Conservation (phyloP, 2,888 invertebrate species). For the Meiosimyza decipiens region DNA sequence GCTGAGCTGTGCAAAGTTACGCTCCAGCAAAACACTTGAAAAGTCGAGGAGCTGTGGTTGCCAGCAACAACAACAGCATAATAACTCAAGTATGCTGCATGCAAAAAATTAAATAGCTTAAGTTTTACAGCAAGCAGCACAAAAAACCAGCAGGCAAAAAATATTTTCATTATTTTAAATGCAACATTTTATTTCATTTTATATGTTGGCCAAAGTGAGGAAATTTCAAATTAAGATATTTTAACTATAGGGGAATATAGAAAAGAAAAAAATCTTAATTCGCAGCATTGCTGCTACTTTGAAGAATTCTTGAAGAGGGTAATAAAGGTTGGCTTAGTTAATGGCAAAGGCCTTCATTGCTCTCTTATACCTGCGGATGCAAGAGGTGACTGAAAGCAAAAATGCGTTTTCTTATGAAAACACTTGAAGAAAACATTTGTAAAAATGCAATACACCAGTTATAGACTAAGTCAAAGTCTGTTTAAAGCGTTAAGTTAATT, state of each 20-base stretch:
- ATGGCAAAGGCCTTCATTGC: no score
- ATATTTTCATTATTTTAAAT: constrained; percentile 16
- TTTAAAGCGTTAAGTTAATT: no score
- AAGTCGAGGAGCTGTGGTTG: constrained; percentile 41
- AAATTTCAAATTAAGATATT: constrained; percentile 25
- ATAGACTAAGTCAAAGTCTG: no score
- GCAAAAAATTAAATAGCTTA: constrained; percentile 14
- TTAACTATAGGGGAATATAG: neutral
- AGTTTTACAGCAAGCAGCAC: neutral
- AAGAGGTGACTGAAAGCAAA: no score
- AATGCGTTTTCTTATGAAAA: no score
- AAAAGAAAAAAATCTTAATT: constrained; percentile 1
- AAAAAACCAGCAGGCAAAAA: constrained; percentile 12
- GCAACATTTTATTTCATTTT: constrained; percentile 30
- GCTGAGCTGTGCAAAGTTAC: constrained; percentile 7
- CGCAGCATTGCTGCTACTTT: no score
- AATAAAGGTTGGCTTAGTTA: no score
- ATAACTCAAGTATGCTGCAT: neutral
- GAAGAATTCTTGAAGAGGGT: no score
- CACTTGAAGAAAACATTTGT: no score
- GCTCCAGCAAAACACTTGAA: constrained; percentile 35
- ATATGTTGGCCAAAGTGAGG: constrained; percentile 25
- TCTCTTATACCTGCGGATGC: no score
- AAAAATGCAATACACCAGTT: no score
- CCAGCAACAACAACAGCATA: constrained; percentile 24